Evolutionary conservation across 2,113 vertebrate genomes (phyloP).

Genomic region (Nematolebias whitei): DNA sequence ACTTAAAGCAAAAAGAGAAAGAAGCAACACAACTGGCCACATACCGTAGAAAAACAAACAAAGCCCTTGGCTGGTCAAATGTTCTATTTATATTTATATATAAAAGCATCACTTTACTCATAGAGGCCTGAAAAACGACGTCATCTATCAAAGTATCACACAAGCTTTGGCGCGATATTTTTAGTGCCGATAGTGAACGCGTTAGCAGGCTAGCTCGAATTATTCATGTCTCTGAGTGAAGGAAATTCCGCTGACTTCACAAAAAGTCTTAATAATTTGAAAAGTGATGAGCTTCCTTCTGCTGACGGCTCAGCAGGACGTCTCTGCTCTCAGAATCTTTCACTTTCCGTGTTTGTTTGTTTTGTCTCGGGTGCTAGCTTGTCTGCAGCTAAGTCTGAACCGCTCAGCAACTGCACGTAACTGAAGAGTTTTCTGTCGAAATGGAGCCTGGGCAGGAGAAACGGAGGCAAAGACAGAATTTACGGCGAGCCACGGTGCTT

Average conservation of each 20-base stretch:
- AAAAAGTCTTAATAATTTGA: not conserved
- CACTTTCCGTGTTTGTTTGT: slow-evolving; percentile 10
- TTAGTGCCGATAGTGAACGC: not conserved
- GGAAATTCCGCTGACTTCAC: not conserved
- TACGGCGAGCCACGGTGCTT: too few species aligned
- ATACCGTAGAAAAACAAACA: too few species aligned
- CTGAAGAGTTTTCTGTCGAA: not conserved
- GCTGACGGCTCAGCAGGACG: not conserved
- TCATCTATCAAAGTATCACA: not conserved
- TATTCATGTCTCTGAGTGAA: not conserved
- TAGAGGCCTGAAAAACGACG: too few species aligned
- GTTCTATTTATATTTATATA: too few species aligned
- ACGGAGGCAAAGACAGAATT: not conserved
- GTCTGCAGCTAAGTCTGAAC: slow-evolving; percentile 41
- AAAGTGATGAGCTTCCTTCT: rapidly evolving
- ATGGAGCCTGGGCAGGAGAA: not conserved
- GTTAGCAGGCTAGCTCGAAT: slow-evolving; percentile 41
- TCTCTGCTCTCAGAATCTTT: not conserved
- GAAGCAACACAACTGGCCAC: too few species aligned
- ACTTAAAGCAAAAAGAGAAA: too few species aligned
- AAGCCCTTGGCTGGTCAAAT: too few species aligned
- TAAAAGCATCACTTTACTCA: too few species aligned
- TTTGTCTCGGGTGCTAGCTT: slow-evolving; percentile 37
- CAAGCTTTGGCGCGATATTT: not conserved
- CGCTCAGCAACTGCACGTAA: slow-evolving; percentile 45